Evolutionary conservation across 2,113 vertebrate species (phyloP), one percentile per base, ranked within the genome.

Genomic region (Eolophus roseicapilla): DNA sequence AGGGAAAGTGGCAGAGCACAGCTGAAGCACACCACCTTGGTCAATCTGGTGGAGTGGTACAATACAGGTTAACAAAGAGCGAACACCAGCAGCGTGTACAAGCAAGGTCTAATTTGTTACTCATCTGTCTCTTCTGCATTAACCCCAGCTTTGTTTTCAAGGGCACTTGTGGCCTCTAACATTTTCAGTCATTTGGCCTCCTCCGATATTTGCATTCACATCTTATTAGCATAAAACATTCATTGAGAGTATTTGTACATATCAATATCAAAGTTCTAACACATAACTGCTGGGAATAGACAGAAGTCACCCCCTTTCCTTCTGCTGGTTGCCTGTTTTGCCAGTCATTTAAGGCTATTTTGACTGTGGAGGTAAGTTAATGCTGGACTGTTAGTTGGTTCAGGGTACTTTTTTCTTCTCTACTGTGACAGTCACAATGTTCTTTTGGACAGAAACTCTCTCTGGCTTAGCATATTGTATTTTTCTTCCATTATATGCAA

Each of bases 191-290:
- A 19, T 37, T 73, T 90, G 59, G 27, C 18, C 17, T 37, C 31
- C 49, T 88, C 16, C 59, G 86, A 10, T 12, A 13, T 71, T 67
- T 68, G 12, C 19, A 50, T 86, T 87, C 17, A 4, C 53, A 37
- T 13, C n/a, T 62, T 37, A n/a, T 17, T 52, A 29, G 11, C 0
- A 0, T 46, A 60, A 76, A 89, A n/a, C 39, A 33, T 4, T 23
- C 25, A 6, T 1, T 68, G 29, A 55, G 33, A 47, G 8, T 60
- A 11, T 70, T 81, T 83, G 41, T 52, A 27, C 29, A 52, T 18
- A 13, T 20, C 60, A 44, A 1, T n/a, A 37, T 33, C 55, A 46
- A 21, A 65, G 25, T 18, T 47, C 46, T 60, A 69, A 80, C 20
- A 52, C 1, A 0, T 28, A 41, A 47, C 27, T 91, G 4, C 47